Evolutionary conservation across 2,113 vertebrate genomes (phyloP).

Genomic region (Calonectris borealis): DNA sequence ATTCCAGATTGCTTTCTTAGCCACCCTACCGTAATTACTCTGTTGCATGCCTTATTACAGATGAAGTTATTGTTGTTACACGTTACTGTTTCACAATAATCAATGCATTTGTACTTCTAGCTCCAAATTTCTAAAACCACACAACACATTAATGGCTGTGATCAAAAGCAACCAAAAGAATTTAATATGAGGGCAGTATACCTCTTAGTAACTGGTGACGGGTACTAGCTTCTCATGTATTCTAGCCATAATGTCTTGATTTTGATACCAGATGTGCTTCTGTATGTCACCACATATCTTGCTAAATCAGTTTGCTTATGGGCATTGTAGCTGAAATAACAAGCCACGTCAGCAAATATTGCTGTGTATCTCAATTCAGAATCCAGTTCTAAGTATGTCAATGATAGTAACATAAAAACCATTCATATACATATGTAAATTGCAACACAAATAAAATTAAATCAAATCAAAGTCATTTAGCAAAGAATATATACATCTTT

Average conservation of each 20-base stretch:
- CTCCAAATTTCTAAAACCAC: slow-evolving; percentile 31
- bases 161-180: slow-evolving; percentile 40
- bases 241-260: not conserved
- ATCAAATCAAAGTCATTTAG: slow-evolving; percentile 7
- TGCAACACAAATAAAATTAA: not conserved
- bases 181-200: not conserved
- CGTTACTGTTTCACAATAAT: slow-evolving; percentile 56
- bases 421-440: not conserved
- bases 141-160: not conserved
- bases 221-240: not conserved
- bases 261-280: not conserved
- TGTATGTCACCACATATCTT: slow-evolving; percentile 1
- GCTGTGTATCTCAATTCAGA: not conserved
- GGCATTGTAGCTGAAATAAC: not conserved
- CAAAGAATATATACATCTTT: not conserved
- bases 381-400: not conserved
- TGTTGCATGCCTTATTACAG: slow-evolving; percentile 37
- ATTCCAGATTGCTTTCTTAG: slow-evolving; percentile 53
- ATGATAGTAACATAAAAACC: not conserved
- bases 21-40: slow-evolving; percentile 24
- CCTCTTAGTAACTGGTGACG: not conserved
- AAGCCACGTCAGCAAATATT: not conserved
- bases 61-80: slow-evolving; percentile 60
- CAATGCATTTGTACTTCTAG: slow-evolving; percentile 37
- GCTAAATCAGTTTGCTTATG: slow-evolving; percentile 30